phyloP scores from a whole-genome alignment of 2,888 invertebrate genomes.

The Hyposoter dolosus region DNA sequence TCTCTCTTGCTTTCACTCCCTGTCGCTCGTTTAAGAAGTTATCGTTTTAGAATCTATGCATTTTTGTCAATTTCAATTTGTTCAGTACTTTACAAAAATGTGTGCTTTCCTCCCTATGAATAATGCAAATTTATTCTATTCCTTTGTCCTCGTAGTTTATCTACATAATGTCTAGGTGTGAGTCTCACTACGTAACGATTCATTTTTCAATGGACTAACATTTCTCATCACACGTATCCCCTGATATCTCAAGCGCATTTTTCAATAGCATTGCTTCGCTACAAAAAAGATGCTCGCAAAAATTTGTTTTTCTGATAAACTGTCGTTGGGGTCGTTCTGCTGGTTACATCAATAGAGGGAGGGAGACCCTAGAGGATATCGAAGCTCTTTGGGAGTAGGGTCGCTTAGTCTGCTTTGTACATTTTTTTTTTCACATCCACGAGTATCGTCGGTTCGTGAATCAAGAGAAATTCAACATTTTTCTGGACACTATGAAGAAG shows the following conservation, averaged over 20 bases:
- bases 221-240: conserved; percentile 1
- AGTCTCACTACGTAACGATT: conserved; percentile 1
- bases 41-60: background rate
- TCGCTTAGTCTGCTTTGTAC: conserved; percentile 14
- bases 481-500: background rate
- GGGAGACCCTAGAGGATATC: conserved; percentile 16
- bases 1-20: background rate
- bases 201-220: conserved; percentile 6
- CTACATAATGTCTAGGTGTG: conserved; percentile 26
- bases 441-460: background rate
- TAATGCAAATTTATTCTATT: background rate
- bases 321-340: conserved; percentile 5
- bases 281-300: background rate
- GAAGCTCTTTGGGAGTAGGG: conserved; percentile 15
- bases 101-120: conserved; percentile 26
- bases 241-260: background rate
- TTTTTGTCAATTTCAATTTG: conserved; percentile 8
- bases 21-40: background rate
- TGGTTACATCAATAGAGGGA: conserved; percentile 35
- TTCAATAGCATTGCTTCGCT: background rate
- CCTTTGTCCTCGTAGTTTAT: conserved; percentile 5
- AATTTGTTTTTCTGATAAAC: background rate
- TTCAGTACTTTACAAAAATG: conserved; percentile 40
- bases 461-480: background rate
- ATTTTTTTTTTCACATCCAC: background rate